phyloP scores from a whole-genome alignment of 1,140 invertebrate genomes.

The Onthophagus taurus region DNA sequence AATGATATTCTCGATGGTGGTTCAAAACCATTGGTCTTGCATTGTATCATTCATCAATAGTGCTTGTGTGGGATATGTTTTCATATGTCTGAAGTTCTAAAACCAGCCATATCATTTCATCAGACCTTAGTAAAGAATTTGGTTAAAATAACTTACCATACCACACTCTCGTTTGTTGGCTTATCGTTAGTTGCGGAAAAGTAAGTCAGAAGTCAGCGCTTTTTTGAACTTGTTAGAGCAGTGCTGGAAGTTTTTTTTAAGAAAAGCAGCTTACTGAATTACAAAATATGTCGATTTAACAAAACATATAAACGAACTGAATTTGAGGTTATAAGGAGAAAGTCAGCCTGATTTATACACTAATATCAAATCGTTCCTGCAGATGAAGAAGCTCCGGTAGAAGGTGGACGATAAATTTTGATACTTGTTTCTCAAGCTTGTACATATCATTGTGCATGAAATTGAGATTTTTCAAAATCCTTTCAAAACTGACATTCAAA shows the following conservation, averaged over 20 bases:
- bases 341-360: background rate
- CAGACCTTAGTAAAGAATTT: background rate
- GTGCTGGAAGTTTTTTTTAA: no score
- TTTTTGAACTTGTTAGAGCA: no score
- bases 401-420: background rate
- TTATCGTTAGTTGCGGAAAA: background rate
- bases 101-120: slow-evolving; percentile 1
- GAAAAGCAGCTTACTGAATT: no score
- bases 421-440: background rate
- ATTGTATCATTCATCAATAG: no score
- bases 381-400: background rate
- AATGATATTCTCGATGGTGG: slow-evolving; percentile 88
- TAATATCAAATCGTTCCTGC: background rate
- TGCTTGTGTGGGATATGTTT: background rate
- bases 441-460: background rate
- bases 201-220: background rate
- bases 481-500: background rate
- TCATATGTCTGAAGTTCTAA: background rate
- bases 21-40: no score
- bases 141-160: background rate
- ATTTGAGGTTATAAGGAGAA: background rate
- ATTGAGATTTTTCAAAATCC: no score
- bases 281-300: slow-evolving; percentile 1
- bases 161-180: background rate
- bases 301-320: slow-evolving; percentile 1